Conservation (phyloP, 2,113 vertebrate genomes). For the Rana temporaria region DNA sequence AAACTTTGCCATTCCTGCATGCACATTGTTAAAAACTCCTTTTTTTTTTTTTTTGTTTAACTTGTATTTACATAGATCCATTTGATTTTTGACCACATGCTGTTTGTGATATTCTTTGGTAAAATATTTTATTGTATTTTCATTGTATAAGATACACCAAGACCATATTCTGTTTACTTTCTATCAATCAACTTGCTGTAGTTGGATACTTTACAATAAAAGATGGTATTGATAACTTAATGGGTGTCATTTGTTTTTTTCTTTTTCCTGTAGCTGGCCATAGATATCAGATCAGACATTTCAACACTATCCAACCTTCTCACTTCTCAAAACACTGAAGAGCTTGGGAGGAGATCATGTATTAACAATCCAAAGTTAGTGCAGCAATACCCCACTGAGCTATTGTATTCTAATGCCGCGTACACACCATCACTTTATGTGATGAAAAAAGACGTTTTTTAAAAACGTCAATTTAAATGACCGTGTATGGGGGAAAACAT, state of each 20-base stretch:
- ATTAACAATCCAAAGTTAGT: no score
- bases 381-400: no score
- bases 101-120: not conserved
- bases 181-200: conserved; percentile 33
- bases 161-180: conserved; percentile 7
- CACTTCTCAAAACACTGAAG: no score
- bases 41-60: conserved; percentile 9
- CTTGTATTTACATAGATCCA: not conserved
- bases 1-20: conserved; percentile 25
- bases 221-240: conserved; percentile 30
- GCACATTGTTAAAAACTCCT: conserved; percentile 8
- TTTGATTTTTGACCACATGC: conserved; percentile 13
- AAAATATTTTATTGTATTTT: conserved; percentile 46
- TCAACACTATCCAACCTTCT: not conserved
- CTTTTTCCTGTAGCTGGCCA: not conserved
- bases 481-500: no score
- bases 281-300: not conserved
- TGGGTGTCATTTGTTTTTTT: not conserved
- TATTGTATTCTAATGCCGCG: no score
- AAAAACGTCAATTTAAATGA: no score
- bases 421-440: no score
- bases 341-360: no score
- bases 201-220: conserved; percentile 39
- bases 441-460: no score
- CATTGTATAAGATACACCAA: not conserved